Base-by-base conservation (phyloP, 2,113 vertebrate species). In the Percina caprodes region DNA sequence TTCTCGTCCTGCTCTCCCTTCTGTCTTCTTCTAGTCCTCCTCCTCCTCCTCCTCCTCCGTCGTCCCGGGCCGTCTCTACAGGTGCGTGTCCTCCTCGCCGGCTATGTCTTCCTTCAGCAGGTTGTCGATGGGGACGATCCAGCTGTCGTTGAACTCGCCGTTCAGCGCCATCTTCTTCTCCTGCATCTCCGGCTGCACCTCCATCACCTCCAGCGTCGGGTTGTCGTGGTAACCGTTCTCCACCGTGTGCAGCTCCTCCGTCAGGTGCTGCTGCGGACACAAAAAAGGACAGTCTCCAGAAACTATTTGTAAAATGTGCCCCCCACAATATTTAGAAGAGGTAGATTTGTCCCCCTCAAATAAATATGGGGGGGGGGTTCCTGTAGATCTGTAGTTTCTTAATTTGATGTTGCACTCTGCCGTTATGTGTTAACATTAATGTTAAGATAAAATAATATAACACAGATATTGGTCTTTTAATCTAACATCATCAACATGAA, bases 151-250 rank as follows among this genome's bases (percentile, higher is more conserved):
- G 72, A 98, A 95, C 90, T 99, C 98, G 0, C 96, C 95, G 0
- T 97, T 97, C 39, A 97, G 94, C 49, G 92, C 93, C 74, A 85
- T 42, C 89, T 98, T 99, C 90, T 99, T 99, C 94, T 99, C 97
- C 89, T 97, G 96, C 98, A 99, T 98, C 91, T 98, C 97, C 0
- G 97, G 95, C 67, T 96, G 96, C 59, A 97, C 96, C 95, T 99
- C 98, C 97, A 98, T 99, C 93, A 99, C 97, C 85, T 99, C 98
- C 91, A 99, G 91, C 0, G 97, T 99, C 1, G 98, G 98, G 86
- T 99, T 99, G 92, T 99, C 98, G 0, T 99, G 98, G 95, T 99
- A 99, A 68, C 98, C 97, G 0, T 99, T 99, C 94, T 99, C 98
- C 86, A 98, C 96, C 0, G 97, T 98, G 84, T 98, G 97, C 69